Evolutionary conservation across 2,888 invertebrate species (phyloP).

Genomic region (Eucera pruinosa): DNA sequence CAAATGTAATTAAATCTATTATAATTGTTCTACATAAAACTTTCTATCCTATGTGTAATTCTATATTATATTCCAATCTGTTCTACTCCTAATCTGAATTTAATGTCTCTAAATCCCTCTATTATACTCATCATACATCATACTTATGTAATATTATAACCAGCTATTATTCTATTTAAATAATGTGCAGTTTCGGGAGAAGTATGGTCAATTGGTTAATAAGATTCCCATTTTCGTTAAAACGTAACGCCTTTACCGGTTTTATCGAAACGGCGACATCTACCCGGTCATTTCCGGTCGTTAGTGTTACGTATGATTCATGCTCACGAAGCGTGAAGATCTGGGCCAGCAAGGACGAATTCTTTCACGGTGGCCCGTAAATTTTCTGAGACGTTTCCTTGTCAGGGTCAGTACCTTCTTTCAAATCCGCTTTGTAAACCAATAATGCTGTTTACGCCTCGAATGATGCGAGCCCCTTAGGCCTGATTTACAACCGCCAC

Average conservation of each 20-base stretch:
- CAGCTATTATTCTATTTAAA: no score
- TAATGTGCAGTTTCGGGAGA: no score
- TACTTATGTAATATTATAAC: no score
- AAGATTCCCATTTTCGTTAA: no score
- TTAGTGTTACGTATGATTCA: conserved; percentile 40
- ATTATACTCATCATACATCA: no score
- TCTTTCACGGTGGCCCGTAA: conserved; percentile 52
- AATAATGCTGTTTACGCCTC: conserved; percentile 82
- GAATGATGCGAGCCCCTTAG: conserved; percentile 79
- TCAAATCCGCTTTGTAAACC: conserved; percentile 74
- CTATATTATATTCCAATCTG: no score
- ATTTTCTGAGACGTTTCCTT: conserved; percentile 50
- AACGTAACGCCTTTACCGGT: neutral
- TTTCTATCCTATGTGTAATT: no score
- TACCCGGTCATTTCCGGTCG: conserved; percentile 30
- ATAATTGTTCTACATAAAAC: no score
- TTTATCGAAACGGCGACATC: neutral
- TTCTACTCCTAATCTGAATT: no score
- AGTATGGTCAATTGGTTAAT: neutral
- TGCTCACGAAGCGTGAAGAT: conserved; percentile 33
- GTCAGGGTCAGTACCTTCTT: conserved; percentile 52
- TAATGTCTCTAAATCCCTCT: no score
- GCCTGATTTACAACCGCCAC: conserved; percentile 77
- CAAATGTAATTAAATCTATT: no score
- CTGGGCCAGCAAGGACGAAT: conserved; percentile 54